Evolutionary conservation across 2,797 vertebrate genomes (phyloP).

Genomic region (Neostethus bicornis): DNA sequence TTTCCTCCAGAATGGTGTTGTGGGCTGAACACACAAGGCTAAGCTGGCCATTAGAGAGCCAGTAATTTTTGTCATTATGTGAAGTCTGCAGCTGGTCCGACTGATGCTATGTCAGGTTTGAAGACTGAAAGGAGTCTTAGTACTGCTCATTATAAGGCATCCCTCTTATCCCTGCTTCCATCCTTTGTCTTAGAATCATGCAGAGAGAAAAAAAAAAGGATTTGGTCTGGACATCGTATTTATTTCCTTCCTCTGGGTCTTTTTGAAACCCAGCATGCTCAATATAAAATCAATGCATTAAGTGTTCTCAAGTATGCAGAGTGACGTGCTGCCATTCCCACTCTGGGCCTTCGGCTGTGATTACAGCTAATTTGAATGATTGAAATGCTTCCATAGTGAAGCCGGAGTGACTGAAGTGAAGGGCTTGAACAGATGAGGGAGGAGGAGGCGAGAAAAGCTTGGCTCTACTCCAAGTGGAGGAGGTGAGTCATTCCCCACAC

Average conservation of each 20-base stretch:
- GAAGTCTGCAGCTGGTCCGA: constrained; percentile 67
- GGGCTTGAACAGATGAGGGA: constrained; percentile 74
- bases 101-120: constrained; percentile 59
- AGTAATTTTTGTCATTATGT: constrained; percentile 73
- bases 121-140: constrained; percentile 53
- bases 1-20: constrained; percentile 43
- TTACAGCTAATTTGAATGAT: constrained; percentile 80
- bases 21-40: constrained; percentile 61
- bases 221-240: constrained; percentile 55
- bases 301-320: constrained; percentile 73
- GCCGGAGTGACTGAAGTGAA: constrained; percentile 74
- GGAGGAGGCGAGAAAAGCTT: constrained; percentile 72
- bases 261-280: constrained; percentile 60
- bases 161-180: constrained; percentile 60
- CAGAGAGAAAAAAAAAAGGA: constrained; percentile 40
- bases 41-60: constrained; percentile 70
- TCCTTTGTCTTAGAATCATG: constrained; percentile 61
- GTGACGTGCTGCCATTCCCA: constrained; percentile 70
- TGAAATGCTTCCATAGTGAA: constrained; percentile 75
- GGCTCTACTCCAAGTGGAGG: constrained; percentile 74
- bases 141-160: constrained; percentile 48
- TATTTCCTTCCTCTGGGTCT: constrained; percentile 50
- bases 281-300: constrained; percentile 75
- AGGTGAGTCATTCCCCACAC: constrained; percentile 73
- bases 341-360: constrained; percentile 73